These are phyloP conservation scores for Phaonia tiefii DNA, from an alignment of 2,888 invertebrate species.

Conservation along the genomic window DNA sequence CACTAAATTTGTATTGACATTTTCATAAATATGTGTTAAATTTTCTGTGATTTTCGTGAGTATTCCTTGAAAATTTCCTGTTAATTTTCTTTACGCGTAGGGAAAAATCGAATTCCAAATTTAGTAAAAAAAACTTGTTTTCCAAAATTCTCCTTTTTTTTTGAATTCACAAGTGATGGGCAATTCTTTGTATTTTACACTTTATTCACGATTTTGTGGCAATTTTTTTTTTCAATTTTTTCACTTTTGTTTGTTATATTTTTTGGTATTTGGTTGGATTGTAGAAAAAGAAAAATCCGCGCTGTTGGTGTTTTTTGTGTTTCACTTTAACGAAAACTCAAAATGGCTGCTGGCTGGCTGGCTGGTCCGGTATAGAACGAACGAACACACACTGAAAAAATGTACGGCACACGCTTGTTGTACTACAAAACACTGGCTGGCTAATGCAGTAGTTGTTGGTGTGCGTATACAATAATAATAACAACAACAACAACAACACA, in stretches of 20 bases:
- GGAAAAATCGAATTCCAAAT: too few relatives aligned
- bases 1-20: not conserved
- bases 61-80: constrained; percentile 4
- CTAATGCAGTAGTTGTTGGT: constrained; percentile 49
- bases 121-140: too few relatives aligned
- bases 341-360: constrained; percentile 61
- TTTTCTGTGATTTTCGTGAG: too few relatives aligned
- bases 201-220: too few relatives aligned
- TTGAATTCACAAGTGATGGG: too few relatives aligned
- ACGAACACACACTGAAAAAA: constrained; percentile 42
- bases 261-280: constrained; percentile 40
- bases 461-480: constrained; percentile 52
- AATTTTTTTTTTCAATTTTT: not conserved
- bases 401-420: constrained; percentile 65
- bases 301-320: constrained; percentile 41
- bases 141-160: too few relatives aligned
- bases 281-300: constrained; percentile 46
- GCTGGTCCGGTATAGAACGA: constrained; percentile 41
- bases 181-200: too few relatives aligned
- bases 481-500: constrained; percentile 9
- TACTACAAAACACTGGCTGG: constrained; percentile 54
- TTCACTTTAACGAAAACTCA: constrained; percentile 54
- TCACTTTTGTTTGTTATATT: not conserved
- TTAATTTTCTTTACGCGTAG: too few relatives aligned
- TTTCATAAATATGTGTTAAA: too few relatives aligned